Base-by-base conservation (phyloP, 2,797 vertebrate species). In the Coregonus sp. region DNA sequence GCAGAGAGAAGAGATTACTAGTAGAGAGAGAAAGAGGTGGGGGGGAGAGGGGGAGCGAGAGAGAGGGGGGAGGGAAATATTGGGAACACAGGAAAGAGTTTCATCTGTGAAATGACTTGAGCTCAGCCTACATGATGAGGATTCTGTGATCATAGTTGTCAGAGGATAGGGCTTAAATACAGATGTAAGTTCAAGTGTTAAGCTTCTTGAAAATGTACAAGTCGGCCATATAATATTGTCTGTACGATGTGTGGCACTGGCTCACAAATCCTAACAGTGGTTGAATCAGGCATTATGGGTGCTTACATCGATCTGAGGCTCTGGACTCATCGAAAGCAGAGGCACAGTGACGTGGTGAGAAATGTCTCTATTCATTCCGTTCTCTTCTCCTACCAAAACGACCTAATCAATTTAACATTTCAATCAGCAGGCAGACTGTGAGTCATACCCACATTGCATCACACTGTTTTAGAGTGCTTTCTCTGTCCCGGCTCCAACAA, bases 361-460 rank as follows among this genome's bases (percentile, higher is more conserved):
- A 20, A 18, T 16, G 16, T 35, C 25, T 47, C 37, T 61, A 68
- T 70, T 12, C n/a, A 47, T 75, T 56, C n/a, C 54, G 40, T 61
- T 16, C 40, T 47, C 73, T 56, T 73, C 54, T 81, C 59, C 70
- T 33, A 31, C 37, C 77, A 25, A 63, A 11, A 63, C 16, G 2
- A 84, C 77, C 69, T 67, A 74, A 76, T 65, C 70, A 75, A 59
- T 14, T 71, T 25, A 25, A 70, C 15, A 5, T 54, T 63, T 83
- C 29, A 76, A 67, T 70, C 54, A 75, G 78, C 72, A 86, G 78
- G 74, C 79, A 77, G 69, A 25, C 6, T 89, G 35, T 35, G 90
- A 89, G 79, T 88, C 87, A 85, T 80, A 68, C 12, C 29, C 15
- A 77, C 74, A 75, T 80, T 56, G 31, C 76, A 70, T 82, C 78